Base-by-base conservation (phyloP, 2,113 vertebrate genomes). In the Oriolus oriolus region DNA sequence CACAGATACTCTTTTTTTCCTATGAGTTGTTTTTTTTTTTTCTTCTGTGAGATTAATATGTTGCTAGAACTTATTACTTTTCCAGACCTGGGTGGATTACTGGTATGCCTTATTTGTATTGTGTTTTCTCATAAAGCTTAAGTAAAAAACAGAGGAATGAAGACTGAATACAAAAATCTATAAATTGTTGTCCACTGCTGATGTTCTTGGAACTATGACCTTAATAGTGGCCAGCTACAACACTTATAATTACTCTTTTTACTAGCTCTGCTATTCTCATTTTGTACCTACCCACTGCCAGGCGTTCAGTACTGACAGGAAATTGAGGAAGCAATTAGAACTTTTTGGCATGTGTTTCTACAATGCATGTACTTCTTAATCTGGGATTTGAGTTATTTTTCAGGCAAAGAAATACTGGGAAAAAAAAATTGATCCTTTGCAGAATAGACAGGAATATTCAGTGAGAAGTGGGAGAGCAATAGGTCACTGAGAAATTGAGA, bases 221-320 rank as follows among this genome's bases (percentile, higher is more conserved):
- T 87, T 71, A 74, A 47, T 18, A 75, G 42, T 59, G 49, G 14
- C 35, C 17, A 91, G 63, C 22, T 90, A 66, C 37, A 90, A 56
- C 33, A 68, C 24, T 41, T 78, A 31, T 41, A 84, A 73, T 81
- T 73, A 31, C 42, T 88, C 33, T 75, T 95, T 94, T 78, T 82
- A 87, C 63, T 74, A 89, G 42, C 24, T 80, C 85, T 91, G 82
- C 30, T 93, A 61, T 84, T 95, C 73, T 94, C 73, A 73, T 94
- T 92, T 89, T 84, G 47, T 52, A 91, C 23, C 56, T 83, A 68
- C 2, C 1, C 15, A 37, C 23, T 82, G 31, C 64, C 73, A 90
- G 39, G 39, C 11, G 10, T 90, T 80, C 39, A 54, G 28, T 54
- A 11, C 50, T 28, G 16, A 87, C 88, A 95, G 94, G 73, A 96